phyloP scores from a whole-genome alignment of 2,797 vertebrate species.

The Sardinella longiceps region DNA sequence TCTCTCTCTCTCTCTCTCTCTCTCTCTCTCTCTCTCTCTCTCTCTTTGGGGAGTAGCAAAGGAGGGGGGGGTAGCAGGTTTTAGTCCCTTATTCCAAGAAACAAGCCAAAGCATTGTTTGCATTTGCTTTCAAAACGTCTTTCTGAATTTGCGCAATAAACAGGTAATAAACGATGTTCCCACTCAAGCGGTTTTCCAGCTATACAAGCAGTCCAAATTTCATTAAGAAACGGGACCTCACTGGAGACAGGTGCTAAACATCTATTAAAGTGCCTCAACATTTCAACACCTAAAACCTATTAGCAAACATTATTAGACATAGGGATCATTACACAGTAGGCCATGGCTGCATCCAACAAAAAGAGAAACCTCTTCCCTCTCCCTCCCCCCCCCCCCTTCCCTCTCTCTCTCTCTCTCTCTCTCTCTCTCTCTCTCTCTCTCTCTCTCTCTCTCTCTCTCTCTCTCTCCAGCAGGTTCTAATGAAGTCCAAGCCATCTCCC shows the following conservation, averaged over 20 bases:
- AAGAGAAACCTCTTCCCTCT: constrained; percentile 38
- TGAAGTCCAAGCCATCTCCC: constrained; percentile 51
- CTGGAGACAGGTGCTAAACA: neutral
- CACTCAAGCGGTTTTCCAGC: neutral
- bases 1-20: neutral
- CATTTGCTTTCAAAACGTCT: constrained; percentile 18
- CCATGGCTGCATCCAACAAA: constrained; percentile 43
- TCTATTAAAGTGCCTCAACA: constrained; percentile 34
- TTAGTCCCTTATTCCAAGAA: neutral
- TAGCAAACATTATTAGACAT: constrained; percentile 47
- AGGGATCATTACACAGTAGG: constrained; percentile 45
- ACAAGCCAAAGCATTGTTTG: neutral
- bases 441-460: constrained; percentile 56
- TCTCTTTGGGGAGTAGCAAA: neutral
- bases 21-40: neutral
- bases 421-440: constrained; percentile 56
- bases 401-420: constrained; percentile 57
- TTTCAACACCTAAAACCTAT: constrained; percentile 45
- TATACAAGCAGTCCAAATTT: neutral
- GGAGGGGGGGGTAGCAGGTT: neutral
- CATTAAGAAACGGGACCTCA: neutral
- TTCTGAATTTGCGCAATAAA: neutral
- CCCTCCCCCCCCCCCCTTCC: constrained; percentile 55
- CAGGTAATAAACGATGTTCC: neutral
- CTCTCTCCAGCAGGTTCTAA: constrained; percentile 62